These are phyloP conservation scores for Drosophila incognita DNA, from an alignment of 2,888 invertebrate species.

Conservation along the genomic window DNA sequence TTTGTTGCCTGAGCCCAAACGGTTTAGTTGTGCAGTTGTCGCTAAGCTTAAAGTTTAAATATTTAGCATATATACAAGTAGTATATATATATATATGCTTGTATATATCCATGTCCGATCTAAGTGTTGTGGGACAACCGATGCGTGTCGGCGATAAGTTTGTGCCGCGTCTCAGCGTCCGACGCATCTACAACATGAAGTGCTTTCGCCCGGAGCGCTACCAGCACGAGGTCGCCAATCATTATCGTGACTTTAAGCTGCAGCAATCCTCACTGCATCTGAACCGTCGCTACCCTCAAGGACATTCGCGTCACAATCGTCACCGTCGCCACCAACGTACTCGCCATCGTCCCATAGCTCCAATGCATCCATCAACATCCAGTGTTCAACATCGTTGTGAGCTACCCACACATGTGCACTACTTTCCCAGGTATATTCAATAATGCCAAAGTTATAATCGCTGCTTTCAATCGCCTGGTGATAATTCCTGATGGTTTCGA, in stretches of 20 bases:
- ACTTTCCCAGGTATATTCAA: conserved; percentile 76
- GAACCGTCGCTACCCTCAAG: conserved; percentile 31
- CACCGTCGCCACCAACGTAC: conserved; percentile 22
- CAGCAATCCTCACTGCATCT: conserved; percentile 39
- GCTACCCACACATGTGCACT: conserved; percentile 70
- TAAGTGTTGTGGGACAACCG: conserved; percentile 63
- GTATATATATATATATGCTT: not conserved
- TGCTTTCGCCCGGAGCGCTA: conserved; percentile 64
- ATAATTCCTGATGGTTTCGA: not conserved
- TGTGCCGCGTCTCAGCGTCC: conserved; percentile 64
- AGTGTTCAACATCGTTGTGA: conserved; percentile 63
- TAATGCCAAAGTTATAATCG: not conserved
- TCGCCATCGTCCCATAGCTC: conserved; percentile 43
- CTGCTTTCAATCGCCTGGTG: not conserved
- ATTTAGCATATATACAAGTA: not conserved
- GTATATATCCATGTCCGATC: conserved; percentile 32
- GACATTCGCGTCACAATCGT: conserved; percentile 34
- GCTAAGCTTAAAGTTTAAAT: not conserved
- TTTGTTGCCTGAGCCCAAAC: conserved; percentile 56
- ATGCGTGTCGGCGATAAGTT: conserved; percentile 55
- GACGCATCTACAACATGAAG: conserved; percentile 68
- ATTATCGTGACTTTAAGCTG: conserved; percentile 82
- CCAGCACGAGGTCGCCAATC: conserved; percentile 83
- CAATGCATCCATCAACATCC: conserved; percentile 27
- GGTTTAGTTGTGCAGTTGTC: conserved; percentile 40